Evolutionary conservation across 2,888 invertebrate species (phyloP).

Genomic region (Digitonthophagus gazella): DNA sequence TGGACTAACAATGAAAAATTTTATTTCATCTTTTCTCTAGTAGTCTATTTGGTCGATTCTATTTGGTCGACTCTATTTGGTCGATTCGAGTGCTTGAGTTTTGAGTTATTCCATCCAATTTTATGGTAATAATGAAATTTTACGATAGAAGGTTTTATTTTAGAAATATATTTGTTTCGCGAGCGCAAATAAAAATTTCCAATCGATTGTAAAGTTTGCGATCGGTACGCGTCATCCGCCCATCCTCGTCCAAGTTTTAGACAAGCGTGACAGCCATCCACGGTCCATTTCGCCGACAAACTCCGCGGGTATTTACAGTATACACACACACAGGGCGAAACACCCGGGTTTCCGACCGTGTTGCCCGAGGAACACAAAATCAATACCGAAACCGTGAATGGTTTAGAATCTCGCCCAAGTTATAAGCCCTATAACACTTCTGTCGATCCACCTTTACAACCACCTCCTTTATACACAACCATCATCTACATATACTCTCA

Average conservation of each 20-base stretch:
- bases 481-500: no score
- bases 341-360: constrained; percentile 27
- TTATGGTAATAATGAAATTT: no score
- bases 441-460: no score
- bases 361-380: constrained; percentile 27
- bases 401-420: constrained; percentile 25
- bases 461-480: no score
- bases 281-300: background rate
- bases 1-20: no score
- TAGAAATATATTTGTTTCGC: no score
- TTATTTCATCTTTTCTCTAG: no score
- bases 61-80: no score
- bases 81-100: background rate
- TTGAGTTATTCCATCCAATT: background rate
- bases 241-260: background rate
- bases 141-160: no score
- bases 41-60: no score
- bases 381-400: constrained; percentile 29
- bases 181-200: no score
- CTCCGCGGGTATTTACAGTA: constrained; percentile 2
- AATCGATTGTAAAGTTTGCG: background rate
- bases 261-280: background rate
- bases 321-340: constrained; percentile 8
- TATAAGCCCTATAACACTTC: constrained; percentile 23
- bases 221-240: background rate